These are phyloP conservation scores for Drosophila mojavensis DNA, from an alignment of 1,140 invertebrate species.

Conservation along the genomic window DNA sequence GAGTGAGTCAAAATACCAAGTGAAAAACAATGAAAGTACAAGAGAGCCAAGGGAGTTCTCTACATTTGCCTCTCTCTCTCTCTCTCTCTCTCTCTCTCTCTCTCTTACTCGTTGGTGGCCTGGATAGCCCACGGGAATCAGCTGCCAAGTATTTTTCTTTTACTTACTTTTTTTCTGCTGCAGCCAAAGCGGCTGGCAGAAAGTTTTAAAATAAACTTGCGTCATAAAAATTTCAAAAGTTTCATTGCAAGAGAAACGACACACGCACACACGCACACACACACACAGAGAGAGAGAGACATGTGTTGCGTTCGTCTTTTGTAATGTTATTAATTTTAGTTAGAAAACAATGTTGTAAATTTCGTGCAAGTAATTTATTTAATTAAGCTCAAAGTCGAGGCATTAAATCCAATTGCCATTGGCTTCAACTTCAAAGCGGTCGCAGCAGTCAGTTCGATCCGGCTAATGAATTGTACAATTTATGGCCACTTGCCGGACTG, in stretches of 20 bases:
- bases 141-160: conserved; percentile 58
- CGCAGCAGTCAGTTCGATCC: neutral
- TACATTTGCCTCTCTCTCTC: neutral
- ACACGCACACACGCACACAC: conserved; percentile 10
- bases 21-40: conserved; percentile 65
- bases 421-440: neutral
- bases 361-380: conserved; percentile 14
- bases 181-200: conserved; percentile 56
- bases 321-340: conserved; percentile 33
- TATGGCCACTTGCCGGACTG: conserved; percentile 9
- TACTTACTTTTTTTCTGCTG: neutral
- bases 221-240: conserved; percentile 78
- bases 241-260: conserved; percentile 44
- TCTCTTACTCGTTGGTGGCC: conserved; percentile 19
- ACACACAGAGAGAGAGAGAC: neutral
- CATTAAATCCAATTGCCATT: neutral
- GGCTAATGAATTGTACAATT: conserved; percentile 24
- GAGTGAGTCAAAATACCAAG: conserved; percentile 68
- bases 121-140: conserved; percentile 63
- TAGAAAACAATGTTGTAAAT: conserved; percentile 12
- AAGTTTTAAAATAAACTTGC: conserved; percentile 80
- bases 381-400: neutral
- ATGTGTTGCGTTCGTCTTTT: conserved; percentile 20
- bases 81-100: conserved; percentile 2
- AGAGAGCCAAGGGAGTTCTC: conserved; percentile 24